Base-by-base conservation (phyloP, 2,113 vertebrate species). In the Echinops telfairi region DNA sequence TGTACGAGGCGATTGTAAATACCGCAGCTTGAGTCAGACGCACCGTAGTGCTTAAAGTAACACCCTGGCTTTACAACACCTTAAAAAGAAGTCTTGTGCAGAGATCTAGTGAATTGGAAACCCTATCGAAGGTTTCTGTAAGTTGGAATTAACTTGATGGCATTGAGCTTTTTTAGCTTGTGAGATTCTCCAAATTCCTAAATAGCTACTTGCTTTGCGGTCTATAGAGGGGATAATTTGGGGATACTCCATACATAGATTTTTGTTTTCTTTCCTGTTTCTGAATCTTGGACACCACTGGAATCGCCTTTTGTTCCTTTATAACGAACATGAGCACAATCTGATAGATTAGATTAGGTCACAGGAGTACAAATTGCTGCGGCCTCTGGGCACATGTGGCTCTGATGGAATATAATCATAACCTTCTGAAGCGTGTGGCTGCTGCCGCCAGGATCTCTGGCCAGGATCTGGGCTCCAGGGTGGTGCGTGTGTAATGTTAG, bases 401-500 rank as follows among this genome's bases (percentile, higher is more conserved):
- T 95, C 57, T 78, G 38, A 91, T 93, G 93, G 90, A 90, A 25
- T 16, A 11, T 66, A 90, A 77, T 94, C 85, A 90, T 80, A 80
- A 33, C 76, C 95, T 79, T 83, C 70, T 91, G 90, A 92, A 62
- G 71, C 12, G 33, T 27, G 60, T 91, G 36, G 91, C 94, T 88
- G 92, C 90, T 75, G 93, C 83, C 81, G 90, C 90, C 91, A 53
- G 33, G 58, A 90, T 25, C 86, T 79, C 27, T 31, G 86, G 88
- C 64, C 79, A 68, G 86, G 73, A 91, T 92, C 88, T 73, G 47
- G 71, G 83, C 79, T 27, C 38, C 82, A 71, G 90, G 79, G 85
- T 2, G 71, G 93, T 78, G 58, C 76, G 20, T 81, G 75, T 88
- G 91, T 90, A 96, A 96, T 96, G 96, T 92, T 96, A 96, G 93